Evolutionary conservation across 2,888 invertebrate species (phyloP), one percentile per base, ranked within the genome.

Genomic region (Eledone cirrhosa): DNA sequence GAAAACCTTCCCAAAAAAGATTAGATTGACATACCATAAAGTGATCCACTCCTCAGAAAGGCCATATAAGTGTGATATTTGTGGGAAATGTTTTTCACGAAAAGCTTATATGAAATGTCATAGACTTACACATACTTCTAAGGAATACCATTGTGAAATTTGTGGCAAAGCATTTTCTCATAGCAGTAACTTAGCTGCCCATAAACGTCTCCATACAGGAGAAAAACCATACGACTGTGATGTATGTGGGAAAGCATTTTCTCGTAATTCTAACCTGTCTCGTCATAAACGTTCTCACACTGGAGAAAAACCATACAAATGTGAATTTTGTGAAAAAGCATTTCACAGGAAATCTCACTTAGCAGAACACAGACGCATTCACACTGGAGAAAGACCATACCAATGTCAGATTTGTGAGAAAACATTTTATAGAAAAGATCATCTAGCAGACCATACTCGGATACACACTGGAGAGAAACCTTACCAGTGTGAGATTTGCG

Each of bases 371-470:
- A 65, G 27, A 29, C 65, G 65, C 16, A 29, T 29, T 16, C 65
- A 65, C 65, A 65, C 65, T 65, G 65, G 65, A n/a, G 65, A 65
- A 65, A 65, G 27, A n/a, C 65, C 65, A 3, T 65, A 27, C 27
- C 65, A 14, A 3, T 65, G 65, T 65, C 27, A 65, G 14, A 65
- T 65, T 65, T 65, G 65, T 27, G 65, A 19, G 27, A 16, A 27
- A 14, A 65, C 27, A 65, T 65, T 65, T 65, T 14, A 27, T 19
- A 29, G 19, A 16, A 65, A 65, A 4, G 27, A 27, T 7, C 27
- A 14, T 8, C 11, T 65, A 19, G 29, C 14, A 8, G 22, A 65
- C 4, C 65, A 65, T 19, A 65, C 29, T 1, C 65, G 65, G 3
- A 41, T 41, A 65, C 65, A n/a, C 65, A 65, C n/a, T 65, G 65